Base-by-base conservation (phyloP, 1,140 invertebrate genomes). In the Caenorhabditis tropicalis region DNA sequence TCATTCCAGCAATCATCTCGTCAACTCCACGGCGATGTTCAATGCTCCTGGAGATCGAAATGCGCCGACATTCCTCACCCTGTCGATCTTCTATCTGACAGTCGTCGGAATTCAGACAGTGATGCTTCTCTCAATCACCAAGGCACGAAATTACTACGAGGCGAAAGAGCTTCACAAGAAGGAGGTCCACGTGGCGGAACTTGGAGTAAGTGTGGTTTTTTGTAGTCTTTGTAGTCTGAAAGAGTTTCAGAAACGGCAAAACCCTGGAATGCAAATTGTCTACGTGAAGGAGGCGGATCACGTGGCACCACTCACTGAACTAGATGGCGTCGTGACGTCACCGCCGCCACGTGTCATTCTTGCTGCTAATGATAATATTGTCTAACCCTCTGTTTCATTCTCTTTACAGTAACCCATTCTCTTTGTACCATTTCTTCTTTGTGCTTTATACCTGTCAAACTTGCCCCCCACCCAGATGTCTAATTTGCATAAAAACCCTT, bases 321-420 rank as follows among this genome's bases (percentile, higher is more conserved):
- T 2, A 1, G 36, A 39, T 21, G 27, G n/a, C 10, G 65, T 39
- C 7, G 10, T 74, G 36, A 46, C 36, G 36, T 74, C 65, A 74
- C 65, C 65, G 43, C 65, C 65, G 36, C 65, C 65, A 74, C 65
- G 65, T 74, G 65, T 74, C 36, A 74, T 74, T 27, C n/a, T 74
- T 6, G 65, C 65, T 6, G 65, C 65, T 2, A 74, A 74, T 12
- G 65, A 74, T 74, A 29, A 74, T 21, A 74, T 74, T 43, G 65
- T 36, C 2, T 74, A 24, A 46, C 10, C 29, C 21, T 56, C 49
- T n/a, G 49, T 12, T 1, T 10, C 21, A 56, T 43, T 43, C 12
- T 43, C n/a, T n/a, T n/a, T n/a, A n/a, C n/a, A n/a, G n/a, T 43
- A 43, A 43, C 39, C 39, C 5, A 19, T 51, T 51, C n/a, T 51